Base-by-base conservation (phyloP, 1,140 invertebrate species). In the Dreissena rostriformis region DNA sequence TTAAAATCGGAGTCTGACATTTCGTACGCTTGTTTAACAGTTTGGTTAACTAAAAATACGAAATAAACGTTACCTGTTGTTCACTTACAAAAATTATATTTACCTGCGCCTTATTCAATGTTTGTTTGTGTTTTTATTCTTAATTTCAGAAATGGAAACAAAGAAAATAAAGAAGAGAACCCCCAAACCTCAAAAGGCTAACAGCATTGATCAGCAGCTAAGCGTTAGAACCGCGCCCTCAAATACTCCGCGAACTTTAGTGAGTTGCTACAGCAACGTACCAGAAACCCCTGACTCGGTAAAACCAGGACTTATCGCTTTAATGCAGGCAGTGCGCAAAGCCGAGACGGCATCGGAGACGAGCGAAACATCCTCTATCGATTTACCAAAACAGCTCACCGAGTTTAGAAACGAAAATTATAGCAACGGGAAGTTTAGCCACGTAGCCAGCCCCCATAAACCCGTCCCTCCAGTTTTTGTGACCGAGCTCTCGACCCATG, bases 391-490 rank as follows among this genome's bases (percentile, higher is more conserved):
- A 24, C 57, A 61, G 2, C 57, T 61, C 22, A 61, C 22, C 2
- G 57, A 61, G 57, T 61, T 61, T 61, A 61, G 22, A 61, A 24
- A 24, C n/a, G 51, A 66, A 74, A 63, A 49, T 39, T 29, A n/a
- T n/a, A n/a, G n/a, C n/a, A n/a, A n/a, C n/a, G n/a, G n/a, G n/a
- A n/a, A n/a, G n/a, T n/a, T n/a, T n/a, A n/a, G n/a, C n/a, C n/a
- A n/a, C n/a, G n/a, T n/a, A n/a, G n/a, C n/a, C n/a, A n/a, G n/a
- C n/a, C n/a, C n/a, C n/a, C n/a, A n/a, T n/a, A n/a, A n/a, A 73
- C 19, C 15, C 19, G 24, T 52, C 67, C 80, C 80, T 1, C 87
- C 87, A 12, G 87, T 88, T 52, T 70, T 88, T 57, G 75, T 88
- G 19, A 88, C 87, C 14, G 87, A 87, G 74, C 5, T 84, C 49